Percentiles rank a stretch among this genome's conserved stretches.
These are phyloP conservation scores for Columba janthina DNA, from an alignment of 2,113 vertebrate genomes.

Conservation along the genomic window DNA sequence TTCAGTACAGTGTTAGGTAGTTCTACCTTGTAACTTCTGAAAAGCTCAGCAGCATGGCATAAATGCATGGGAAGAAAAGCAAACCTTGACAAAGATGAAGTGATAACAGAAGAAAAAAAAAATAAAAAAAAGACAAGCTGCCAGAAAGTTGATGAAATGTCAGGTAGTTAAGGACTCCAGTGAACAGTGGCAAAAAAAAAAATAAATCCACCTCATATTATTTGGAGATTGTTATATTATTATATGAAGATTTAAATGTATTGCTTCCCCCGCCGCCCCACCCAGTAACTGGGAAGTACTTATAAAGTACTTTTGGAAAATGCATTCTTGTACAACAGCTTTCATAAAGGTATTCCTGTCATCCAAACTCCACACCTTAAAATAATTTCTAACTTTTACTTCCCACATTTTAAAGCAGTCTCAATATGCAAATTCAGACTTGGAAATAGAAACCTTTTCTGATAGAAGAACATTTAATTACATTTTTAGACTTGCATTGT, in stretches of 20 bases:
- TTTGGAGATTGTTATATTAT: not conserved
- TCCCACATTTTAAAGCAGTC: not conserved
- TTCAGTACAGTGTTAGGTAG: not conserved
- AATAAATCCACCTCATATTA: not conserved
- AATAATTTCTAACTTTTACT: not conserved
- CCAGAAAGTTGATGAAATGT: slow-evolving; percentile 18
- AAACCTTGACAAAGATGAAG: slow-evolving; percentile 51
- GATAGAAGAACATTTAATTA: not conserved
- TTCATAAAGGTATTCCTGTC: not conserved
- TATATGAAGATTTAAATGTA: not conserved
- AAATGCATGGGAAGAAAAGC: slow-evolving; percentile 46
- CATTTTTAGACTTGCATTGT: not conserved
- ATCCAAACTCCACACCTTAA: not conserved
- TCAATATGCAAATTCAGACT: not conserved
- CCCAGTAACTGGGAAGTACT: not conserved
- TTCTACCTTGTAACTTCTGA: not conserved
- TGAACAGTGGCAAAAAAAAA: not conserved
- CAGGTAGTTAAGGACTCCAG: not conserved
- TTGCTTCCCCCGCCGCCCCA: not conserved
- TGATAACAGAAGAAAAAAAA: not conserved
- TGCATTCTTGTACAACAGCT: not conserved
- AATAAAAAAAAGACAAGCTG: not conserved
- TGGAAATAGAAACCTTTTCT: not conserved
- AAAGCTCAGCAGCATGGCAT: not conserved
- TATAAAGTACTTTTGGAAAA: not conserved